A percentile compares a stretch with the other conserved stretches of the same genome.
Evolutionary conservation across 2,113 vertebrate genomes (phyloP).

Genomic region (Hippocampus abdominalis): DNA sequence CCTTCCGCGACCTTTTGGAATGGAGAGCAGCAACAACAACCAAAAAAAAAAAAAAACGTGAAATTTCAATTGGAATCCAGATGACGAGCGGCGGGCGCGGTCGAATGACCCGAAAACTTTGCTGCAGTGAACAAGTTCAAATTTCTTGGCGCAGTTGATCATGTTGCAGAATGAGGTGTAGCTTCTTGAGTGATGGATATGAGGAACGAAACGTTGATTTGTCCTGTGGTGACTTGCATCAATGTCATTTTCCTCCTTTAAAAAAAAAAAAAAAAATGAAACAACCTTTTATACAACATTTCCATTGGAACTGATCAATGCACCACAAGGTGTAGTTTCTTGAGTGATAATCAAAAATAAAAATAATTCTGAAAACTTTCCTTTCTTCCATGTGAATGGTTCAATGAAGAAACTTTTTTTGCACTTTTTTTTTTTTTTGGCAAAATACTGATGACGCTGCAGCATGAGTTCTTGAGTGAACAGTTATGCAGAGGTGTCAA

Average conservation of each 20-base stretch:
- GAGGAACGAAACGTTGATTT: background rate
- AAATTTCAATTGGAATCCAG: background rate
- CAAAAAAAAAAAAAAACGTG: background rate
- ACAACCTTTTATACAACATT: too few relatives aligned
- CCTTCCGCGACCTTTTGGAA: background rate
- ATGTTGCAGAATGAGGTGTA: background rate
- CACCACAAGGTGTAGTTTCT: too few relatives aligned
- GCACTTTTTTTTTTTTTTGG: too few relatives aligned
- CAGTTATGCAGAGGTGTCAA: too few relatives aligned
- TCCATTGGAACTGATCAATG: too few relatives aligned
- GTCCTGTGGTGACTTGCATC: background rate
- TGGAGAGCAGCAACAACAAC: background rate
- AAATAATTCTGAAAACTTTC: too few relatives aligned
- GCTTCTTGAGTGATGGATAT: background rate
- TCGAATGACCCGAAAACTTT: too few relatives aligned
- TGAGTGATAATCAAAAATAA: too few relatives aligned
- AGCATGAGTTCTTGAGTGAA: too few relatives aligned
- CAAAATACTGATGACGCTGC: too few relatives aligned
- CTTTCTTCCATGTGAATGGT: too few relatives aligned
- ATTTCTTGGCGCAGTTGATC: background rate
- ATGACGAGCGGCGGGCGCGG: background rate
- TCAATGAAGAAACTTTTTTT: too few relatives aligned
- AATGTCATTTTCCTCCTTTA: background rate
- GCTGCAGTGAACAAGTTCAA: background rate
- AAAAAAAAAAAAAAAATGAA: background rate